These are phyloP conservation scores for Ceraclea dissimilis DNA, from an alignment of 2,888 invertebrate genomes.

Conservation along the genomic window DNA sequence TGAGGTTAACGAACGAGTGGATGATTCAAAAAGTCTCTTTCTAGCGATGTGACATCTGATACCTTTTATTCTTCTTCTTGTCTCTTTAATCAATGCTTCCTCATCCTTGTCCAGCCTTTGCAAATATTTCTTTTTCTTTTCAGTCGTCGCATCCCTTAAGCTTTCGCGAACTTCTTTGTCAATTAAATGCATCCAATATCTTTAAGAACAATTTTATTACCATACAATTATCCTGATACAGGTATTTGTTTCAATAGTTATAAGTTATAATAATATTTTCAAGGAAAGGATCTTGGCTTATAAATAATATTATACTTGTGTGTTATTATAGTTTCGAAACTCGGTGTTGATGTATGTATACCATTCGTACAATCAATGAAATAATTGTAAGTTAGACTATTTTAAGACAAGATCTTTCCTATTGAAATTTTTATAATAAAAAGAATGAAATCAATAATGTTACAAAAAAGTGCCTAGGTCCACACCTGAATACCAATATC, in stretches of 20 bases:
- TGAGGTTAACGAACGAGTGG: too few relatives aligned
- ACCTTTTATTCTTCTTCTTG: neutral
- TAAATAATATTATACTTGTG: neutral
- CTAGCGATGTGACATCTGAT: neutral
- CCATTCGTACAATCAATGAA: too few relatives aligned
- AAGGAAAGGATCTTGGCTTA: neutral
- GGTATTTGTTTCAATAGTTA: neutral
- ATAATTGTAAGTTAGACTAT: too few relatives aligned
- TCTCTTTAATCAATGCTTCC: neutral
- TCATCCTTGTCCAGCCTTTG: neutral
- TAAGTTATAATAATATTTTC: neutral
- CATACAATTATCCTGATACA: too few relatives aligned
- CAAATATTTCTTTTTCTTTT: neutral
- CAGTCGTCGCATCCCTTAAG: neutral
- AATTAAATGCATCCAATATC: neutral
- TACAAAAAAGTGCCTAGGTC: too few relatives aligned
- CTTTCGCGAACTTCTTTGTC: neutral
- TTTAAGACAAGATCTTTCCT: too few relatives aligned
- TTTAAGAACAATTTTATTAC: too few relatives aligned
- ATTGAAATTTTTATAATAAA: too few relatives aligned
- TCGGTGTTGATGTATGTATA: too few relatives aligned
- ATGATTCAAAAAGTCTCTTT: too few relatives aligned
- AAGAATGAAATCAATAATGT: too few relatives aligned
- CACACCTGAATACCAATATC: constrained; percentile 42
- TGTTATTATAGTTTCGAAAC: too few relatives aligned